Base-by-base conservation (phyloP, 2,888 invertebrate species). In the Agriotes lineatus region DNA sequence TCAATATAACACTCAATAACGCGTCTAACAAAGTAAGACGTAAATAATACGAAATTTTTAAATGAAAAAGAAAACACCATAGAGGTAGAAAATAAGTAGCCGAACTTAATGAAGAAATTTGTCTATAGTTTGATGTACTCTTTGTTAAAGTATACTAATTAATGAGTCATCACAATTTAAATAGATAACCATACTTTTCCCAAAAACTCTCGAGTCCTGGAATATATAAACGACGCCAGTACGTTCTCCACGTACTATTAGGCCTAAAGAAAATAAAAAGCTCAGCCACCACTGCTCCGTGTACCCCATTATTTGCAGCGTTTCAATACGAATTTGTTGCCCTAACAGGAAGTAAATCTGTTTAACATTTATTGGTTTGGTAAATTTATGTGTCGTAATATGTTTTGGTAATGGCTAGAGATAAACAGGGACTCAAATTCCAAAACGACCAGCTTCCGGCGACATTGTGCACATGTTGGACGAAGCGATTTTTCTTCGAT, bases 321-420 rank as follows among this genome's bases (percentile, higher is more conserved):
- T 58, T 58, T 62, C 62, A 44, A 58, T 62, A 52, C 39, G 39
- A 67, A 68, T 68, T 68, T 62, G 62, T 68, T 52, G 30, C 62
- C 57, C 39, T 58, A 68, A 58, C 48, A 68, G 62, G 60, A 59
- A 68, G 58, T 63, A 68, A 68, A 68, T 68, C 67, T 68, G 67
- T 62, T 62, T 63, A 68, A 57, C 67, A 68, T 68, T 67, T 68
- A 68, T 68, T 68, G 67, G 62, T 58, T 63, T 42, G 58, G 56
- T 39, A 63, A 68, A 68, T 68, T 68, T 68, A 68, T 68, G 67
- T 63, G 20, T 52, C 50, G 67, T 58, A 58, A 68, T 68, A 68
- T 58, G 56, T 68, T 62, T 48, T 44, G 39, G 58, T 45, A 68
- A 58, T 56, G 39, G 67, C 67, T 56, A 9, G 20, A 56, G 67